These are phyloP conservation scores for Hydrophis major DNA, from an alignment of 2,797 vertebrate genomes.

Conservation along the genomic window DNA sequence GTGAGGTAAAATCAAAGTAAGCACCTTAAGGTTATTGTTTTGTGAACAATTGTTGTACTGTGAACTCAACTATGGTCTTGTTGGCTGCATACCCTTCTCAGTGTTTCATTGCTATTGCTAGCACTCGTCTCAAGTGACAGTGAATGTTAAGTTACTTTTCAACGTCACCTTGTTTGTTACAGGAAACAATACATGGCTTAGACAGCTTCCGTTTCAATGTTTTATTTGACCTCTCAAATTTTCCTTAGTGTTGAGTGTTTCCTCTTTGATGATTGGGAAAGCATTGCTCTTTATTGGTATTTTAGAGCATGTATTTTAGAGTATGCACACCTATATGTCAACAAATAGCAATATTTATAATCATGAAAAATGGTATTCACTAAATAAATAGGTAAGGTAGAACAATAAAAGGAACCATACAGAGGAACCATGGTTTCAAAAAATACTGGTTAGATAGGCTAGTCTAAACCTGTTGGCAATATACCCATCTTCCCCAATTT, in stretches of 20 bases:
- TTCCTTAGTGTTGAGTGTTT: not conserved
- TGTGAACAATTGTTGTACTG: not conserved
- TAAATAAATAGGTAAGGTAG: not conserved
- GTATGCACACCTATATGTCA: not conserved
- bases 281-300: not conserved
- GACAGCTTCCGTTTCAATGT: not conserved
- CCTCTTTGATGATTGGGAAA: not conserved
- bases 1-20: not conserved
- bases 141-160: not conserved
- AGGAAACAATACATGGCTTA: not conserved
- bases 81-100: not conserved
- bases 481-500: not conserved
- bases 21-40: not conserved
- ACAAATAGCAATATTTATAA: not conserved
- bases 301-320: not conserved
- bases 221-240: not conserved
- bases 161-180: not conserved
- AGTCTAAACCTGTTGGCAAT: not conserved
- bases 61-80: not conserved
- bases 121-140: not conserved
- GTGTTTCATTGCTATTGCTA: not conserved
- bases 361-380: not conserved
- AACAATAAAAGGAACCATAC: not conserved
- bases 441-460: not conserved
- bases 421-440: not conserved